Conservation (phyloP, 1,140 invertebrate species). For the Panagrolaimus sp. region DNA sequence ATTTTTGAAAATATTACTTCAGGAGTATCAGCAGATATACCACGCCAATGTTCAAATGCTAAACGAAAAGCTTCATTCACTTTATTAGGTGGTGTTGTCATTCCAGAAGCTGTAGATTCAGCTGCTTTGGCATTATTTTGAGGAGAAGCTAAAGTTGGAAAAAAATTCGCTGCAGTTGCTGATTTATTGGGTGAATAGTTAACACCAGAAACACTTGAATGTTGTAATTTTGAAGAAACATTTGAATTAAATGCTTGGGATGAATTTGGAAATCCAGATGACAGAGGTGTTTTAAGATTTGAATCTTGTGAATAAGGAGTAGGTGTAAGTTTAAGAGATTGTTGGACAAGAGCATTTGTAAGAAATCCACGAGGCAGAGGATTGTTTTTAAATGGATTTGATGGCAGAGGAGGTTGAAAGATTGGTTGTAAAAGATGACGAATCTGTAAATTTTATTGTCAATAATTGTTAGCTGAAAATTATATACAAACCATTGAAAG, state of each 20-base stretch:
- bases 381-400: no score
- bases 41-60: constrained; percentile 10
- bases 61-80: not conserved
- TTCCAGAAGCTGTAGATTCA: not conserved
- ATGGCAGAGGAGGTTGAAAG: no score
- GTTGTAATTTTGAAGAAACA: not conserved
- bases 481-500: no score
- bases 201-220: no score
- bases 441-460: no score
- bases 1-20: not conserved
- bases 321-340: no score
- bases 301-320: no score
- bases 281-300: no score
- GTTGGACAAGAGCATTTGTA: no score
- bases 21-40: not conserved
- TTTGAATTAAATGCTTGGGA: not conserved
- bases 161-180: not conserved
- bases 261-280: not conserved
- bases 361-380: no score
- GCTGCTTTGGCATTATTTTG: not conserved
- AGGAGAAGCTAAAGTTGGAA: not conserved
- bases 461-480: no score
- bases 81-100: not conserved
- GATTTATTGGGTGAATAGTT: not conserved
- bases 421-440: no score